Evolutionary conservation across 2,888 invertebrate species (phyloP), one percentile per base, ranked within the genome.

Genomic region (Drosophila fulvimacula): DNA sequence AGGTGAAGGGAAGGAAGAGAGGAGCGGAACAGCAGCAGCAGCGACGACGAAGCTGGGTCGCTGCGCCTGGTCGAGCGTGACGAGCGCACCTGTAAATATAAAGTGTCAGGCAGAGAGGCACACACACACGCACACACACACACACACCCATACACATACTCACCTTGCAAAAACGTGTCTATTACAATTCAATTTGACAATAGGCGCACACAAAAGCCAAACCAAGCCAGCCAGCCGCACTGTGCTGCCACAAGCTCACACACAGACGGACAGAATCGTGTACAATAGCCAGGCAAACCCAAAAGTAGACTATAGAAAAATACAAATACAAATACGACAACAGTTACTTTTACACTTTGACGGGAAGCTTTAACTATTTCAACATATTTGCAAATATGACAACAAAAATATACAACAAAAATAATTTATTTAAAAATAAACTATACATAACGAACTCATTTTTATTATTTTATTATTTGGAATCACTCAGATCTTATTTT

Each of bases 131-230:
- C 32, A 2, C 38, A 13, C 42, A 42, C 41, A 19, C 41, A 5
- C 19, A 11, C 5, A 41, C 19, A 7, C 24, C 65, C 41, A 67
- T n/a, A 42, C 27, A 61, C 15, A 73, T 39, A 36, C 57, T 73
- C 60, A 66, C 64, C 52, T 48, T 64, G 81, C 70, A 75, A 79
- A 84, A 87, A 87, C 86, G 86, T 87, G 86, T 87, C 89, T 87
- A 87, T 87, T 87, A 87, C 86, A 87, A 87, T 87, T 87, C 86
- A 87, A 87, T 87, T 87, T 88, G 86, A 88, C 89, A 87, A 87
- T 86, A 86, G 84, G 87, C 85, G 82, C 83, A 82, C 83, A 87
- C 83, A 84, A 84, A 87, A 87, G 83, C 87, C 82, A 87, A 82
- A 73, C 82, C 85, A 76, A 69, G 46, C 46, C 46, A 46, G 46